These are phyloP conservation scores for Onychostoma macrolepis DNA, from an alignment of 2,113 vertebrate species.

Conservation along the genomic window DNA sequence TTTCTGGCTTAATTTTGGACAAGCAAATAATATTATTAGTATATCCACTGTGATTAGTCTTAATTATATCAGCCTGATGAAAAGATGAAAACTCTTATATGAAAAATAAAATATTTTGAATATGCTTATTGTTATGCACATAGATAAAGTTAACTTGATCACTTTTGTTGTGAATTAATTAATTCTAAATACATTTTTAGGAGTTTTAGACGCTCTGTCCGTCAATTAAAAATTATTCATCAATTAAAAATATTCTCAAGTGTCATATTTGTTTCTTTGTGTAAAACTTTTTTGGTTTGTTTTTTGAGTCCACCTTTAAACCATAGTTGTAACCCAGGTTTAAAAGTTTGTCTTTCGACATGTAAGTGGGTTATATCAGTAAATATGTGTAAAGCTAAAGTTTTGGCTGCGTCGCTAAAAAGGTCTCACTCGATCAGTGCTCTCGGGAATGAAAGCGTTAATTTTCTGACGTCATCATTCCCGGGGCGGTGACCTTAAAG, in stretches of 20 bases:
- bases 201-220: background rate
- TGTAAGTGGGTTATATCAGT: background rate
- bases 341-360: background rate
- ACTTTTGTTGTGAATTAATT: background rate
- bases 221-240: background rate
- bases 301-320: background rate
- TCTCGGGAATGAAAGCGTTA: slow-evolving; percentile 72
- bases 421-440: background rate
- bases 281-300: background rate
- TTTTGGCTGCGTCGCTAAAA: background rate
- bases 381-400: background rate
- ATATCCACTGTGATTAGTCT: background rate
- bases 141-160: background rate
- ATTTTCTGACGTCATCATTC: slow-evolving; percentile 73
- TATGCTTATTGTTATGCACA: background rate
- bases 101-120: background rate
- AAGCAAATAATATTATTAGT: background rate
- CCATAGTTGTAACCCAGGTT: background rate
- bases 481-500: slow-evolving; percentile 72
- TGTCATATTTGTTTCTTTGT: background rate
- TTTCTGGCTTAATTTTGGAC: background rate
- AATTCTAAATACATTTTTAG: background rate
- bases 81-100: background rate
- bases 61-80: background rate
- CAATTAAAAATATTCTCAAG: background rate